Base-by-base conservation (phyloP, 2,113 vertebrate species). In the Tangachromis dhanisi region DNA sequence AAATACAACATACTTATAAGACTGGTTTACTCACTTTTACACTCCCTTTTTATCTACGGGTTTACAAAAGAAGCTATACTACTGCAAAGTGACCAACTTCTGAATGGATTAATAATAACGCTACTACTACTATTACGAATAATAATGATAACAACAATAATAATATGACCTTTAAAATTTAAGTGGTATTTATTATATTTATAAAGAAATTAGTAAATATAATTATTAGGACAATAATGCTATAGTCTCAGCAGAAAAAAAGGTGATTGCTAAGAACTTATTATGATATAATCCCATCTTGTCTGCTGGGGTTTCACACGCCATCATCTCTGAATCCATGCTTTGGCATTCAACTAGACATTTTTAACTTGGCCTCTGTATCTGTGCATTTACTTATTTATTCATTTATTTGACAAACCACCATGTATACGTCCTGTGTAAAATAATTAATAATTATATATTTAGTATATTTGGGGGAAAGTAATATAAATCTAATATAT, bases 31-130 rank as follows among this genome's bases (percentile, higher is more conserved):
- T 51, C 66, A 59, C 17, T 4, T 21, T 24, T 78, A 12, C 9
- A 49, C 45, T 57, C 12, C 71, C 6, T 8, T 45, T 81, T 24
- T 16, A 84, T 85, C 90, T 90, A 91, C 84, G 88, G 89, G 87
- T 93, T 83, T 59, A 59, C 31, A 13, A 71, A 76, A 76, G 24
- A 76, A 76, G 2, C 24, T 29, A 31, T 49, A 29, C 26, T 19
- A 29, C 26, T 19, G 40, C 16, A 29, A 76, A 49, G n/a, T 49
- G 24, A 76, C 16, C 45, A 78, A 78, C 73, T 78, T 51, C 45
- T 51, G 42, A 78, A 51, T 78, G 17, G 16, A 51, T 19, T 49
- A 76, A 49, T 49, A 29, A 7, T 49, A 76, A 76, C 31, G 16
- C 6, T 76, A 76, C 21, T 49, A 29, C 8, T 47, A 76, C 4